Evolutionary conservation across 2,888 invertebrate species (phyloP).

Genomic region (Ryuthela nishihirai): DNA sequence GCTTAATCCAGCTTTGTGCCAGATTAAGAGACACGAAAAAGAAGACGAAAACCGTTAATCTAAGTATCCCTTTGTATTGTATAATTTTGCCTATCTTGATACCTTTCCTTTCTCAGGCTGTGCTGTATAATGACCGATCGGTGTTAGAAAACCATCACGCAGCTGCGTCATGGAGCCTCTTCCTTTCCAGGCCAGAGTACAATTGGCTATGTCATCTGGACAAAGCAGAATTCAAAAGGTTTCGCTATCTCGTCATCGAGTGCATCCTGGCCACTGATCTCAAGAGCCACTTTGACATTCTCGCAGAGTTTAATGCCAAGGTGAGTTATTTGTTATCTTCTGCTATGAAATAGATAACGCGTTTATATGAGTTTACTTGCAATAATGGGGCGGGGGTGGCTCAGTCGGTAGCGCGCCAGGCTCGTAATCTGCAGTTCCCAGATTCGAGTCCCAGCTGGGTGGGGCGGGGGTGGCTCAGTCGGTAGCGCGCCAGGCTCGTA

Average conservation of each 20-base stretch:
- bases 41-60: no score
- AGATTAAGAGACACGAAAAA: no score
- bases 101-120: constrained; percentile 51
- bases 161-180: constrained; percentile 58
- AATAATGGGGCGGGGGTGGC: no score
- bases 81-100: neutral
- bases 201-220: constrained; percentile 57
- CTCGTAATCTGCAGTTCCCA: no score
- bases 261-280: constrained; percentile 60
- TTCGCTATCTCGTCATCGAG: constrained; percentile 59
- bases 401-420: no score
- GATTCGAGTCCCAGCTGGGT: no score
- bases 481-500: no score
- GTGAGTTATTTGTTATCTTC: constrained; percentile 45
- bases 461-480: no score
- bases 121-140: constrained; percentile 60
- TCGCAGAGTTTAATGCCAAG: constrained; percentile 60
- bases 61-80: neutral
- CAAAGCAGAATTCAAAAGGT: constrained; percentile 58
- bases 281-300: constrained; percentile 60
- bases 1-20: no score
- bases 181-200: constrained; percentile 54
- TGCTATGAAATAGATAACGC: no score
- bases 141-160: constrained; percentile 61
- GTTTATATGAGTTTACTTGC: no score